These are phyloP conservation scores for Channa striata DNA, from an alignment of 2,797 vertebrate genomes.

Conservation along the genomic window DNA sequence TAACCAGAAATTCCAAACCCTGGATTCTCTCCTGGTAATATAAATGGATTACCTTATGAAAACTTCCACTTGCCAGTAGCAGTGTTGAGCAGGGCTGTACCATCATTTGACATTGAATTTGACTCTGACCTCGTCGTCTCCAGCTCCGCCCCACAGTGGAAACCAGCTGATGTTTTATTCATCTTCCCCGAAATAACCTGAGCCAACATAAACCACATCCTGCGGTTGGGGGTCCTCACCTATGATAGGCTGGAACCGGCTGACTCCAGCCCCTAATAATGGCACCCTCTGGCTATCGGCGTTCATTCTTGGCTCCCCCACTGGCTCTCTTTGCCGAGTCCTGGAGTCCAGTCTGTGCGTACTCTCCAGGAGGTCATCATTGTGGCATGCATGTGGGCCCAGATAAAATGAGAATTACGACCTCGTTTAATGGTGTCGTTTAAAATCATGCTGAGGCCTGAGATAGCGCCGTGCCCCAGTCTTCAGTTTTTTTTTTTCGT, in stretches of 20 bases:
- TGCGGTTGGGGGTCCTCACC: slow-evolving; percentile 52
- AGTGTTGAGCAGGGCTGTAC: not conserved
- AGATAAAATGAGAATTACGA: slow-evolving; percentile 71
- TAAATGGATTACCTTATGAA: too few species aligned
- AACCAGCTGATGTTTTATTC: slow-evolving; percentile 64
- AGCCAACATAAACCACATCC: slow-evolving; percentile 50
- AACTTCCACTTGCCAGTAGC: not conserved
- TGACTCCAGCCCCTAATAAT: slow-evolving; percentile 49
- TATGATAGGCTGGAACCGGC: slow-evolving; percentile 27
- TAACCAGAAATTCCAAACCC: too few species aligned
- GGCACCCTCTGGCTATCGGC: slow-evolving; percentile 46
- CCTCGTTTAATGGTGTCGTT: slow-evolving; percentile 72
- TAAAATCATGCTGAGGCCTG: slow-evolving; percentile 65
- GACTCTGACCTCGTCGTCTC: slow-evolving; percentile 26
- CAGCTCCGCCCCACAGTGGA: slow-evolving; percentile 28
- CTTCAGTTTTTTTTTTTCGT: slow-evolving; percentile 25
- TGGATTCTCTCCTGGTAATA: too few species aligned
- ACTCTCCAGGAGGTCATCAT: slow-evolving; percentile 58
- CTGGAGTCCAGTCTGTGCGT: slow-evolving; percentile 18
- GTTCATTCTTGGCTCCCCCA: slow-evolving; percentile 57
- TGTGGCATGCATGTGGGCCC: slow-evolving; percentile 6
- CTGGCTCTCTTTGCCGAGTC: slow-evolving; percentile 31
- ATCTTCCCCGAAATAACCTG: slow-evolving; percentile 55
- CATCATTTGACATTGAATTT: slow-evolving; percentile 52
- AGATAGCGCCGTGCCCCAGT: slow-evolving; percentile 25